Evolutionary conservation across 2,113 vertebrate species (phyloP).

Genomic region (Caretta caretta): DNA sequence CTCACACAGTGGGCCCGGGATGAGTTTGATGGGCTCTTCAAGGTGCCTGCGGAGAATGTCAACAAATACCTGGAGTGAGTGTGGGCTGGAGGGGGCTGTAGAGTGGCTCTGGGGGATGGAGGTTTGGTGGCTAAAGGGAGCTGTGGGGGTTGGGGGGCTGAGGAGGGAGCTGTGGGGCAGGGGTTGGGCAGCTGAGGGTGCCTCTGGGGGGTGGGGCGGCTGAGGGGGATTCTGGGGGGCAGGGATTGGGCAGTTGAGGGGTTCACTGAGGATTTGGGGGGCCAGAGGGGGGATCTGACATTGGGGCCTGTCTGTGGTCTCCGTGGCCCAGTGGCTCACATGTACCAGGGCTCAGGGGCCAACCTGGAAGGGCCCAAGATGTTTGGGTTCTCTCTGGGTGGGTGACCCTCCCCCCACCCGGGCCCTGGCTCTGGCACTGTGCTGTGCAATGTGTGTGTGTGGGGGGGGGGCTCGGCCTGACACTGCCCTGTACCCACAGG

Average conservation of each 20-base stretch:
- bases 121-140: neutral
- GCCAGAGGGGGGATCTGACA: neutral
- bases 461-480: neutral
- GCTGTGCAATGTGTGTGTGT: neutral
- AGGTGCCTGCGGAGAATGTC: conserved; percentile 34
- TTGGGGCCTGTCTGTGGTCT: neutral
- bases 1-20: conserved; percentile 62
- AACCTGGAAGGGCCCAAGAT: neutral
- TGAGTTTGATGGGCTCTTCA: conserved; percentile 75
- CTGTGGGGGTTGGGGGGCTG: neutral
- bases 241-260: neutral
- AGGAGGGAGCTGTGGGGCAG: neutral
- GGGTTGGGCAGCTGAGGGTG: neutral
- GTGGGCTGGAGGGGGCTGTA: accelerated
- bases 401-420: neutral
- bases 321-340: neutral
- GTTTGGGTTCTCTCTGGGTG: neutral
- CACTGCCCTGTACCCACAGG: conserved; percentile 57
- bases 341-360: neutral
- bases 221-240: neutral
- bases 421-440: neutral
- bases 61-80: conserved; percentile 72
- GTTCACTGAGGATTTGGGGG: too few relatives aligned
- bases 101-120: neutral
- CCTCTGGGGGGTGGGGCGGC: neutral